Evolutionary conservation across 2,888 invertebrate genomes (phyloP), one percentile per base, ranked within the genome.

Genomic region (Artemia sp.): DNA sequence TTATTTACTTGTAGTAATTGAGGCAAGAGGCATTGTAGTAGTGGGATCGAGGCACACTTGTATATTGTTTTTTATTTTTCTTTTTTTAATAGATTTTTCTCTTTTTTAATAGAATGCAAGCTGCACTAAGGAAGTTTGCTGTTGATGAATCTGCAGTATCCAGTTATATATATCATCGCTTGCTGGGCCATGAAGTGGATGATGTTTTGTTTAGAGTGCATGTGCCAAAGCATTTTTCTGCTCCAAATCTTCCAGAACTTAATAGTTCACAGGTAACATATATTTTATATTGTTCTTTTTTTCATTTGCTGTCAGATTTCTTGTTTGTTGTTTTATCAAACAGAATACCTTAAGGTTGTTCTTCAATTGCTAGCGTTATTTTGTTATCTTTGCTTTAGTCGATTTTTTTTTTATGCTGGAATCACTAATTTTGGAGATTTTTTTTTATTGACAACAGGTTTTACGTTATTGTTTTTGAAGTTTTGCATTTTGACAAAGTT

Each of bases 91-190:
- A 12, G 6, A 4, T 12, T 51, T 51, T 51, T 50, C 38, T n/a
- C n/a, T 68, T 38, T 68, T 38, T 51, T 67, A 38, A 4, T 77
- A 90, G 94, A 75, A 98, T 98, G 96, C 92, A 94, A 77, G 83
- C 90, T 69, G 95, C 97, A 0, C 80, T 98, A 72, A 86, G 91
- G 70, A 92, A 92, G 78, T 96, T 98, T 79, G 94, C 96, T 1
- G 91, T 94, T 66, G 96, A 97, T 77, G 94, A 96, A 75, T 87
- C 88, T 1, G 95, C 95, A 0, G 96, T 98, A 0, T 97, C 97
- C 0, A 91, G 91, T 14, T 98, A 93, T 80, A 97, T 99, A 76
- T 99, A 97, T 79, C 94, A 97, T 74, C 88, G 95, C 67, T 83
- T 99, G 52, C 80, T 98, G 70, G 98, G 98, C 0, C 92, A 93